Evolutionary conservation across 2,797 vertebrate genomes (phyloP).

Genomic region (Crax fasciolata): DNA sequence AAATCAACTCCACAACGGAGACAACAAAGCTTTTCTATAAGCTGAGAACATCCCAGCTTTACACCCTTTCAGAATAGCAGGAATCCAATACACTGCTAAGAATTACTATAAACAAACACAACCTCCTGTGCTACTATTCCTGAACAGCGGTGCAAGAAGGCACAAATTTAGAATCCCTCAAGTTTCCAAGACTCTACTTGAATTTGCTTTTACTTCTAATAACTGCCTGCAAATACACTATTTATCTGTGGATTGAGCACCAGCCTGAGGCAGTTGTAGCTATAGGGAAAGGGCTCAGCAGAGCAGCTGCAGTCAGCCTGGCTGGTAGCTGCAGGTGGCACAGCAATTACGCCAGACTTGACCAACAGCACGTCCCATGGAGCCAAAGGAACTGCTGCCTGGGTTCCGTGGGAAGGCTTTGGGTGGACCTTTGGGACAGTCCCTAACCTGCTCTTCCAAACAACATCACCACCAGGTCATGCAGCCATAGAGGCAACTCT

Average conservation of each 20-base stretch:
- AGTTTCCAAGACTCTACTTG: background rate
- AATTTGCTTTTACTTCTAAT: background rate
- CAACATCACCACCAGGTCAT: background rate
- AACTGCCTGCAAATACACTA: no score
- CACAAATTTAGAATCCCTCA: background rate
- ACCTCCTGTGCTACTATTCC: no score
- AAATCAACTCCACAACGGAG: background rate
- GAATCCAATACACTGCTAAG: background rate
- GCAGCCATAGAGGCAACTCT: background rate
- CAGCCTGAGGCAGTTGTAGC: background rate
- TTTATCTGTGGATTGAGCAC: background rate
- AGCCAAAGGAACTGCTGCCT: conserved; percentile 41
- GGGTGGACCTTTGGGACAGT: background rate
- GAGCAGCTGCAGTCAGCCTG: background rate
- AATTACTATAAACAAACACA: background rate
- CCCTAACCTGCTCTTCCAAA: background rate
- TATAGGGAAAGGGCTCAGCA: background rate
- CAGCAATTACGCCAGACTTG: background rate
- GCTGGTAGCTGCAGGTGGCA: background rate
- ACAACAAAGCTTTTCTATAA: background rate
- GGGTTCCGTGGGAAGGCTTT: background rate
- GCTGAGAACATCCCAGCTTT: background rate
- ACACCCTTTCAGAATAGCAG: background rate
- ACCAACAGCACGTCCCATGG: background rate
- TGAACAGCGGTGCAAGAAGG: background rate